Base-by-base conservation (phyloP, 2,797 vertebrate species). In the Gambelia wislizenii region DNA sequence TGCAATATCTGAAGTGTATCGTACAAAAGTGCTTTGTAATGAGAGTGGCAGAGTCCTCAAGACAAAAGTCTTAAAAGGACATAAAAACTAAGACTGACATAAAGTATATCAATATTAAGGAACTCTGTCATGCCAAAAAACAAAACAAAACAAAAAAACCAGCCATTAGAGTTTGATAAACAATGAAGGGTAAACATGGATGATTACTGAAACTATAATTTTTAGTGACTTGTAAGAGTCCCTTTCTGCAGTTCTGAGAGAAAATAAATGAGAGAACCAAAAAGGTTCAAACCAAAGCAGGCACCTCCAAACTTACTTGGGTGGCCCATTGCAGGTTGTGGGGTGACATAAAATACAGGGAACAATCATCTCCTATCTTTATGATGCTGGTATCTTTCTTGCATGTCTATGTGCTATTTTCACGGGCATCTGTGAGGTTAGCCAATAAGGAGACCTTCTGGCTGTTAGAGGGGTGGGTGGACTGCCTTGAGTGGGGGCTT, bases 61-160 rank as follows among this genome's bases (percentile, higher is more conserved):
- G 0, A 3, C 42, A 4, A 56, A 13, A 79, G 80, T 89, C 85
- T 95, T 85, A 91, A 90, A 80, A 81, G 85, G 88, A 89, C 90
- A 74, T 92, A 89, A 94, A 94, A 92, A 94, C 75, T 69, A 52
- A 93, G 87, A 93, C 69, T 93, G 91, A 91, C 89, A 85, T 75
- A 91, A 91, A 92, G 12, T 87, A 89, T 92, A 86, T 95, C 89
- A 91, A 87, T 91, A 93, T 90, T 91, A 87, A 44, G 75, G 64
- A 93, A 95, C 72, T 4, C 1, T 75, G 86, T 94, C 75, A 76
- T 80, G 84, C 85, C 90, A 93, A 56, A 56, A 61, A 30, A n/a
- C n/a, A n/a, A n/a, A n/a, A n/a, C n/a, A n/a, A n/a, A n/a, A n/a
- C n/a, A n/a, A n/a, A n/a, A n/a, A 59, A 92, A 5, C 10, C 83